A percentile compares a stretch with the other conserved stretches of the same genome.
Evolutionary conservation across 2,113 vertebrate genomes (phyloP).

Genomic region (Chloebia gouldiae): DNA sequence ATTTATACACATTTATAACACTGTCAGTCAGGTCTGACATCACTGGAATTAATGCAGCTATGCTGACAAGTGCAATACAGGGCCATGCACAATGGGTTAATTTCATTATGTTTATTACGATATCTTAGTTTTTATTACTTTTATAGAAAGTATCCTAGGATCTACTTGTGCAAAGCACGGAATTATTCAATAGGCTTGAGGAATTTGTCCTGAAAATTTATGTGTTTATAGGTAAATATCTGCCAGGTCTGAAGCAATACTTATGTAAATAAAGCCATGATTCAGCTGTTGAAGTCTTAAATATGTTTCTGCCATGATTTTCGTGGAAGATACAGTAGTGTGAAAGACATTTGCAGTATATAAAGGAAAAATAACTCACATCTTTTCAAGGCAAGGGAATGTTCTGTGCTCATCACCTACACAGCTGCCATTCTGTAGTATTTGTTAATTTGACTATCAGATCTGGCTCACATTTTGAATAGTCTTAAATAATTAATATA

Average conservation of each 20-base stretch:
- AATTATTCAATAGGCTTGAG: not conserved
- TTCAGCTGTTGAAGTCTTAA: not conserved
- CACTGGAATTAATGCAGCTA: not conserved
- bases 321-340: not conserved
- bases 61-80: not conserved
- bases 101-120: not conserved
- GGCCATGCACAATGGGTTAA: not conserved
- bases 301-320: not conserved
- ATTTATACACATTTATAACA: not conserved
- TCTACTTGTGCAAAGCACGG: not conserved
- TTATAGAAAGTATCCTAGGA: not conserved
- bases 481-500: not conserved
- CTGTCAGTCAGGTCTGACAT: not conserved
- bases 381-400: not conserved
- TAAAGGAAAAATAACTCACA: not conserved
- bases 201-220: not conserved
- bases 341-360: not conserved
- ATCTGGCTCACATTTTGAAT: not conserved
- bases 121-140: not conserved
- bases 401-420: not conserved
- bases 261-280: not conserved
- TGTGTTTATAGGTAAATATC: not conserved
- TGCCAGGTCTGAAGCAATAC: not conserved
- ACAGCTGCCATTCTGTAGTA: not conserved
- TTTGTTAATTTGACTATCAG: not conserved